These are phyloP conservation scores for Lipotes vexillifer DNA, from an alignment of 2,113 vertebrate species.

Conservation along the genomic window DNA sequence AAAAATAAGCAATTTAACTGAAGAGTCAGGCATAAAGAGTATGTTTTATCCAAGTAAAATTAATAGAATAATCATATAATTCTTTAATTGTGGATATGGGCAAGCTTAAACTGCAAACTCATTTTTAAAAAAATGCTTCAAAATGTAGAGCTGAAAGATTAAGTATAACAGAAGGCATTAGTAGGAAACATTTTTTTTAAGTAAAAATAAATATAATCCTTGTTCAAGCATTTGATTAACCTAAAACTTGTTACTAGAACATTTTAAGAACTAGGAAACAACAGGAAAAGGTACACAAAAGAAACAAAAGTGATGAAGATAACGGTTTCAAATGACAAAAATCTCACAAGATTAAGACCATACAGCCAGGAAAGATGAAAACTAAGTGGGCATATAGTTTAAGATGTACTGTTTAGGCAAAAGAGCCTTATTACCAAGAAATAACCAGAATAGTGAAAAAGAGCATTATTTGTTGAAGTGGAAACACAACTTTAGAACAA, in stretches of 20 bases:
- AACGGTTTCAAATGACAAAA: background rate
- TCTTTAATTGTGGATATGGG: background rate
- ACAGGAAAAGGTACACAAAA: background rate
- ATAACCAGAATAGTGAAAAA: background rate
- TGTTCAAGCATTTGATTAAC: background rate
- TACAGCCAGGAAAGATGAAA: background rate
- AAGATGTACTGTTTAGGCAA: background rate
- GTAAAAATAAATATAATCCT: background rate
- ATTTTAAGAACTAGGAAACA: background rate
- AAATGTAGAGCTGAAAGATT: background rate
- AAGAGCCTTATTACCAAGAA: background rate
- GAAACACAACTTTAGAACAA: background rate
- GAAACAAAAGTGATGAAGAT: background rate
- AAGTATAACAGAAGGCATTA: background rate
- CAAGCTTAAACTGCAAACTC: background rate
- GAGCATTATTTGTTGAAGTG: background rate
- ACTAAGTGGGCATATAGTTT: background rate
- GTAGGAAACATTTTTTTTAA: background rate
- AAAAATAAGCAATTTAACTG: background rate
- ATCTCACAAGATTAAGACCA: background rate
- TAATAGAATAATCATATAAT: background rate
- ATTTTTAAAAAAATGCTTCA: background rate
- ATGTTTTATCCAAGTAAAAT: background rate
- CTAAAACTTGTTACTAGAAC: background rate
- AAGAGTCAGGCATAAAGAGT: background rate